Evolutionary conservation across 1,140 invertebrate genomes (phyloP).

Genomic region (Lasioglossum albipes): DNA sequence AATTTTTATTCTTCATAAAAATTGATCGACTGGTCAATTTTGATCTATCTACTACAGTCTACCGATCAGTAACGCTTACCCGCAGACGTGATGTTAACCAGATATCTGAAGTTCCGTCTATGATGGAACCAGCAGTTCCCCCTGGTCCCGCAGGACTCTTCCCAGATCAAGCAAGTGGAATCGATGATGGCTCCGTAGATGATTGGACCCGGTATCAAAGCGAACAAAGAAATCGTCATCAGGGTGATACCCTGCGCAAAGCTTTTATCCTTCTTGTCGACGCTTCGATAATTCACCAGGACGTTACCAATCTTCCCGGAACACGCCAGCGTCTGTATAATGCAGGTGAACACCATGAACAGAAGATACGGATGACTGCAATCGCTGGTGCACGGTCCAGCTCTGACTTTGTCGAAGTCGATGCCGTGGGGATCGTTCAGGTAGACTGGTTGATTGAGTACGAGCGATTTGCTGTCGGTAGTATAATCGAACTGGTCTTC

Average conservation of each 20-base stretch:
- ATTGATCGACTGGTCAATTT: too few species aligned
- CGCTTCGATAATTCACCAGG: constrained; percentile 83
- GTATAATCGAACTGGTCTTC: neutral
- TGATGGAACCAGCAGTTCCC: constrained; percentile 86
- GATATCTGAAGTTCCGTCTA: constrained; percentile 81
- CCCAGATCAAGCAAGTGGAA: constrained; percentile 84
- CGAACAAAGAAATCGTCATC: constrained; percentile 84
- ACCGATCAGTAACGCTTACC: constrained; percentile 72
- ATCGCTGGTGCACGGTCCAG: constrained; percentile 80
- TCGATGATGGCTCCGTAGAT: constrained; percentile 85
- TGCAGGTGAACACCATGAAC: constrained; percentile 79
- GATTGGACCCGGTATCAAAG: constrained; percentile 85
- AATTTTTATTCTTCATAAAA: too few species aligned
- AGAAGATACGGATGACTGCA: constrained; percentile 78
- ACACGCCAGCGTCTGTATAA: constrained; percentile 81
- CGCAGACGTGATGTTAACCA: constrained; percentile 81
- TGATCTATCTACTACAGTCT: too few species aligned
- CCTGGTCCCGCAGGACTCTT: constrained; percentile 82
- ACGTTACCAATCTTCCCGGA: constrained; percentile 84
- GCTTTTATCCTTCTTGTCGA: constrained; percentile 83
- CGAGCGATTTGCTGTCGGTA: neutral
- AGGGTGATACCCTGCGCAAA: constrained; percentile 84
- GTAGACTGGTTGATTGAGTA: constrained; percentile 13
- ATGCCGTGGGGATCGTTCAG: neutral
- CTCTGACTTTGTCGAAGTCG: constrained; percentile 68